These are phyloP conservation scores for Alcedo atthis DNA, from an alignment of 2,797 vertebrate species.

Conservation along the genomic window DNA sequence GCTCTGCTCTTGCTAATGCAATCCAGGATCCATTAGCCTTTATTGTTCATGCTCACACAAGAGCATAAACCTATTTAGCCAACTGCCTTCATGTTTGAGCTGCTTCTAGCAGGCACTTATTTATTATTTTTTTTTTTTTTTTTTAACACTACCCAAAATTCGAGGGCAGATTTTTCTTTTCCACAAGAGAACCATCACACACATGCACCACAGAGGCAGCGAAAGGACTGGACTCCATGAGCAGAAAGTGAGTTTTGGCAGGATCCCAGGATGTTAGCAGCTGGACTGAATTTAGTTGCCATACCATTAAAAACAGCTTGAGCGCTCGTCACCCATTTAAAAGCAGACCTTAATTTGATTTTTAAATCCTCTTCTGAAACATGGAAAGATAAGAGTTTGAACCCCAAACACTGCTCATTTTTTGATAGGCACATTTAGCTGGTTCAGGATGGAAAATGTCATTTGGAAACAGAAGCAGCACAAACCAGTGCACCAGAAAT, in stretches of 20 bases:
- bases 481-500: not conserved
- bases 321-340: constrained; percentile 7
- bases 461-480: not conserved
- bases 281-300: constrained; percentile 21
- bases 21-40: constrained; percentile 47
- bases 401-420: not conserved
- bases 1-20: constrained; percentile 52
- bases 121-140: not conserved
- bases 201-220: not conserved
- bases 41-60: constrained; percentile 12
- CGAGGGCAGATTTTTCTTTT: not conserved
- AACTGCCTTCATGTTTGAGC: not conserved
- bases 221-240: not conserved
- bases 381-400: not conserved
- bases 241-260: constrained; percentile 55
- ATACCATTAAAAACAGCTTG: constrained; percentile 36
- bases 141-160: not conserved
- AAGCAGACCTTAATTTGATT: not conserved
- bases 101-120: not conserved
- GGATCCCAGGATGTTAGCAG: not conserved
- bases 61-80: constrained; percentile 14
- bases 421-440: not conserved
- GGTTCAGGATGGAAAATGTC: not conserved
- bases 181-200: not conserved
- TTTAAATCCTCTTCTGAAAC: constrained; percentile 12